These are phyloP conservation scores for Falco columbarius DNA, from an alignment of 2,797 vertebrate genomes.

Conservation along the genomic window DNA sequence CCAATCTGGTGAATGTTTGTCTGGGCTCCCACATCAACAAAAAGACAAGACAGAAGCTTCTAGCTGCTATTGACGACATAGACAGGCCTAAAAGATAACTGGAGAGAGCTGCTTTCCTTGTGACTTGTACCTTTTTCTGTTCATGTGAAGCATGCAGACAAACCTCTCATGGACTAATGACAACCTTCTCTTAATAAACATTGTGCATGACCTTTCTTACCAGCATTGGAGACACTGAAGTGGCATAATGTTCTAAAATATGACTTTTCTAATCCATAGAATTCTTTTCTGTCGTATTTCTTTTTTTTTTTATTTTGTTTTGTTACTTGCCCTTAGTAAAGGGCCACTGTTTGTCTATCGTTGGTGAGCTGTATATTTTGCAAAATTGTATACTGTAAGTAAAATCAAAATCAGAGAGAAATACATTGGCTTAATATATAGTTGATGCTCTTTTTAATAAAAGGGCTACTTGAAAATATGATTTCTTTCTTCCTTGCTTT, in stretches of 20 bases:
- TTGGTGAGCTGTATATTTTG: constrained; percentile 67
- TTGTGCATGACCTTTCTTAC: constrained; percentile 59
- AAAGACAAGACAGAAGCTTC: constrained; percentile 95
- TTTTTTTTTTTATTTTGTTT: not conserved
- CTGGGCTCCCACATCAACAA: constrained; percentile 99
- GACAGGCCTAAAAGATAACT: constrained; percentile 96
- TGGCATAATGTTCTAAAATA: constrained; percentile 27
- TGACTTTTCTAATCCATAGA: constrained; percentile 38
- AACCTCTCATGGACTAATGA: constrained; percentile 14
- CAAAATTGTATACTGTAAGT: constrained; percentile 50
- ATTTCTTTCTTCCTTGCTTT: constrained; percentile 10
- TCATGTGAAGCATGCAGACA: not conserved
- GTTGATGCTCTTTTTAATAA: constrained; percentile 53
- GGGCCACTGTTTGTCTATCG: constrained; percentile 11
- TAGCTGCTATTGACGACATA: constrained; percentile 94
- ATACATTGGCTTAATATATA: constrained; percentile 51
- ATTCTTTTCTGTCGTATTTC: not conserved
- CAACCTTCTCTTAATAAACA: constrained; percentile 17
- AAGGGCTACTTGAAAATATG: constrained; percentile 25
- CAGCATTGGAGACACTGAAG: constrained; percentile 7
- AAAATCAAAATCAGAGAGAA: constrained; percentile 49
- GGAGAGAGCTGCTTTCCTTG: not conserved
- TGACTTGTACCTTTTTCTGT: constrained; percentile 1
- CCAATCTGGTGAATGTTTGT: constrained; percentile 96
- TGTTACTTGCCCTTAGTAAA: constrained; percentile 27